Evolutionary conservation across 1,140 invertebrate genomes (phyloP), one percentile per base, ranked within the genome.

Genomic region (Wasmannia auropunctata): DNA sequence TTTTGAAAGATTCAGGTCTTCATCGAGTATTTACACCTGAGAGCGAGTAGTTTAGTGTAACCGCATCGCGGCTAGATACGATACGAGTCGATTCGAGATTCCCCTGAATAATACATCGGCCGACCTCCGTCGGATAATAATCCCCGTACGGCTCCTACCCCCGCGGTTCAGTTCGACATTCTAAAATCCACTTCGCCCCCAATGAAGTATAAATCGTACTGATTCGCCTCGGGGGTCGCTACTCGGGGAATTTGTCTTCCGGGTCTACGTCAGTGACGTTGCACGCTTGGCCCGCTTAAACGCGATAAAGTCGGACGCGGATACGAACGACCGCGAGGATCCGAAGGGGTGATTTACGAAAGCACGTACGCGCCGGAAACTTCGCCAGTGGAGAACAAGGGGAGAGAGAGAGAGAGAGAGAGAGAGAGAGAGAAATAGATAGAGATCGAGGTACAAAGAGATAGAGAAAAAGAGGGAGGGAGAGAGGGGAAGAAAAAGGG

Each of bases 321-420:
- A 79, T 54, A 70, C 74, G 69, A 80, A 87, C 86, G 86, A 72
- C 56, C 74, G 28, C 74, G 28, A 70, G 84, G 34, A 79, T 63
- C 54, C 84, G 51, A 62, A 72, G 37, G 86, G 40, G 63, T 86
- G 86, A 87, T 87, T 87, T 87, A 87, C 83, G 86, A 87, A 87
- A 74, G 72, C 86, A 86, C 74, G 65, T 56, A 60, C 43, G 49
- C 70, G 49, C 28, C 25, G 67, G 34, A 60, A 85, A 69, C 65
- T 85, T 74, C 1, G 22, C 72, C 49, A 34, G 22, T 40, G 14
- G 60, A 34, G 40, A 83, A 60, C 79, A 74, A 74, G 11, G 16
- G n/a, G 31, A n/a, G n/a, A 3, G n/a, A 43, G n/a, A 19, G 16
- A 5, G 43, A 10, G 75, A 25, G 28, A 2, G 40, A n/a, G 28